These are phyloP conservation scores for Alectura lathami DNA, from an alignment of 2,113 vertebrate species.

Conservation along the genomic window DNA sequence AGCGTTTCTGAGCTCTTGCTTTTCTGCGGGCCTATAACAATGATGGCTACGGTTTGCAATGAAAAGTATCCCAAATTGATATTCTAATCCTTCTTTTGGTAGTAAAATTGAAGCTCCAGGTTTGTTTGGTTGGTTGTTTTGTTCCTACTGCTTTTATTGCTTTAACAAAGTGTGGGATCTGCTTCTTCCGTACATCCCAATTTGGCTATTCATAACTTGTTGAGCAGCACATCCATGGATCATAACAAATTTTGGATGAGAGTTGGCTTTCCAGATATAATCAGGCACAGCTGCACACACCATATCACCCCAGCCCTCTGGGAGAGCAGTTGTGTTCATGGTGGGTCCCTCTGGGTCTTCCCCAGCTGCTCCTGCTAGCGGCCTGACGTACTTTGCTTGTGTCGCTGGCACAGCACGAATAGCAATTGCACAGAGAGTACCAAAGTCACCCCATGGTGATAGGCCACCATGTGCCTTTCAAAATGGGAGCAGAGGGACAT, in stretches of 20 bases:
- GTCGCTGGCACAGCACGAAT: not conserved
- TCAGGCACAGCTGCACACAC: not conserved
- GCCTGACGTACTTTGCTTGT: accelerated
- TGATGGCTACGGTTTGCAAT: not conserved
- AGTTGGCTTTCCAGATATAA: not conserved
- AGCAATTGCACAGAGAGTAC: not conserved
- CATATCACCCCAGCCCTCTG: not conserved
- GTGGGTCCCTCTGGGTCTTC: not conserved
- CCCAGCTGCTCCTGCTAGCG: not conserved
- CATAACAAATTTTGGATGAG: not conserved
- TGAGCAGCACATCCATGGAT: not conserved
- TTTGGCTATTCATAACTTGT: not conserved
- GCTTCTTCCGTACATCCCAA: not conserved
- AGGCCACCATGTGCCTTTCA: not conserved
- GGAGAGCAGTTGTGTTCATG: not conserved
- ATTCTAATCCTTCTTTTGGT: not conserved
- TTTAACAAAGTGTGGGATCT: not conserved
- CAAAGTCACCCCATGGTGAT: not conserved
- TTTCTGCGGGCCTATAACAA: not conserved
- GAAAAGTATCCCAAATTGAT: not conserved
- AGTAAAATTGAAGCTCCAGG: not conserved
- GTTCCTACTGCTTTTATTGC: not conserved
- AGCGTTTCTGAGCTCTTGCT: not conserved
- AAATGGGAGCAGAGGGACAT: not conserved
- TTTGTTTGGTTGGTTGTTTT: too few relatives aligned